Percentiles rank a stretch among this genome's conserved stretches.
Conservation (phyloP, 2,888 invertebrate genomes). For the Lysandra bellargus region DNA sequence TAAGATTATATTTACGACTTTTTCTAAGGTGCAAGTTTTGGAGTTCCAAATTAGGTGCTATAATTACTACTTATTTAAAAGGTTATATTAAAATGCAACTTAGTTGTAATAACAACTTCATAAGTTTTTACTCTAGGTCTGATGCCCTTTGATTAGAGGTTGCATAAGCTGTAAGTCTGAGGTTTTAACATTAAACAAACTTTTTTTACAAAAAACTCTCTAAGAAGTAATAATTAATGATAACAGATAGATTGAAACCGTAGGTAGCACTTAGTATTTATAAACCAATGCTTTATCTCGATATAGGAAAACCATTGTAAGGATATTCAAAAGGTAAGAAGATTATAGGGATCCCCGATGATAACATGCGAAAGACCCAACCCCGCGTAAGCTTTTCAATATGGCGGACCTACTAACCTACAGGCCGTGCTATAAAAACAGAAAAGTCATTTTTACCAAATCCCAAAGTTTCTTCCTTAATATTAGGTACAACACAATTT, state of each 20-base stretch:
- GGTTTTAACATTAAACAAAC: no score
- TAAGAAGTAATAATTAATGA: not conserved
- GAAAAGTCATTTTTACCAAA: not conserved
- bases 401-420: conserved; percentile 8
- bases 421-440: conserved; percentile 13
- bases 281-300: not conserved
- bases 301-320: conserved; percentile 6
- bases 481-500: not conserved
- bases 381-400: conserved; percentile 6
- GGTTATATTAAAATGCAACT: no score
- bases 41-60: no score
- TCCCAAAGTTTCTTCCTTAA: not conserved
- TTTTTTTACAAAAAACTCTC: not conserved
- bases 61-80: no score
- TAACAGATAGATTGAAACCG: not conserved
- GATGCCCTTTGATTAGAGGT: no score
- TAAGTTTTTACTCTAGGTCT: no score
- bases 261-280: not conserved
- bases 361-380: conserved; percentile 4
- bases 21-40: no score
- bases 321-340: conserved; percentile 17
- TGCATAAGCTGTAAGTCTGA: no score
- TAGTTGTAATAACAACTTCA: no score
- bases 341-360: conserved; percentile 8
- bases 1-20: no score